Base-by-base conservation (phyloP, 2,113 vertebrate species). In the Paedocypris sp. region DNA sequence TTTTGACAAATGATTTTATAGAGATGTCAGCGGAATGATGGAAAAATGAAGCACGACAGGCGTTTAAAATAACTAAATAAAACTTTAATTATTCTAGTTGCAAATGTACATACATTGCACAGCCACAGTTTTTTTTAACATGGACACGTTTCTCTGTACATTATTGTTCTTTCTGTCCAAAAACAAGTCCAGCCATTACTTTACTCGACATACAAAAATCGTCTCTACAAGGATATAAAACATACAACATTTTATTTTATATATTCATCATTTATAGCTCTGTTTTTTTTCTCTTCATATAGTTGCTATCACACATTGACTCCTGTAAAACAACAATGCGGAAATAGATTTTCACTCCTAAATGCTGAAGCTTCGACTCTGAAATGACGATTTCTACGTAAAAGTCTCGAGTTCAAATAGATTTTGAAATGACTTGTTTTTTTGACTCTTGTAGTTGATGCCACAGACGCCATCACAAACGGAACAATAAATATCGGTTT, bases 101-200 rank as follows among this genome's bases (percentile, higher is more conserved):
- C 91, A 94, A 94, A 98, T 95, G 91, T 98, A 98, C 94, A 97
- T 91, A 89, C 93, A 95, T 94, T 91, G 91, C 92, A 96, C 92
- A 80, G 90, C 87, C 93, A 96, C 91, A 81, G 83, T 83, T 83
- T 87, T 58, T 66, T 67, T 80, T 75, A 87, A 94, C 92, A 96
- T 88, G 57, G 69, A 87, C 79, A 87, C 72, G 82, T 80, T 80
- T 87, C 85, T 91, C 90, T 98, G 93, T 94, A 96, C 94, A 96
- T 93, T 94, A 93, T 96, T 93, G 85, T 85, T 84, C 54, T 84
- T 74, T 61, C 81, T 51, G 85, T 86, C 81, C 77, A 83, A 75
- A 74, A 86, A 87, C 73, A 82, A 89, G 68, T 85, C 84, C 87
- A 84, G 86, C 86, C 77, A 84, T 86, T 88, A 87, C 87, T 83